Conservation (phyloP, 1,140 invertebrate species). For the Pemphigus obesinymphae region DNA sequence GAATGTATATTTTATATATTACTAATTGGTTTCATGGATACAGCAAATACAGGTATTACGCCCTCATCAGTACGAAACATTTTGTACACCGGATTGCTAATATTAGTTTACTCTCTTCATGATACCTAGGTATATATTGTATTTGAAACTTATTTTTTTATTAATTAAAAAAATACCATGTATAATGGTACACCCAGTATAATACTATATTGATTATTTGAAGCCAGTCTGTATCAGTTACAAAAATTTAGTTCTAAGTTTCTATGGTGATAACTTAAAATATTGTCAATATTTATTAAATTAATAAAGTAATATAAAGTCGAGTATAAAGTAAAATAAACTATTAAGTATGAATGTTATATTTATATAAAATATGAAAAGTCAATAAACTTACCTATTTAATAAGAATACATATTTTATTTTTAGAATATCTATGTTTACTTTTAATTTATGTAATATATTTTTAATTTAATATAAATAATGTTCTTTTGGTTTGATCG, state of each 20-base stretch:
- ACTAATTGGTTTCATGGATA: no score
- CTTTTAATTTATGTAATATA: background rate
- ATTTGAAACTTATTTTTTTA: background rate
- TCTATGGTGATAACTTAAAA: slow-evolving; percentile 25
- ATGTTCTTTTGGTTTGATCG: slow-evolving; percentile 36
- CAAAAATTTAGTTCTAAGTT: background rate
- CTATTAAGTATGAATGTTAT: background rate
- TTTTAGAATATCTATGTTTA: background rate
- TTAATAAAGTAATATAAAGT: no score
- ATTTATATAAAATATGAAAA: background rate
- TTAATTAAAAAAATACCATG: background rate
- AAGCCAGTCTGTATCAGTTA: background rate
- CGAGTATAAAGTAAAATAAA: no score
- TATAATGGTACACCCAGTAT: background rate
- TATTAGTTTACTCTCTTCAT: no score
- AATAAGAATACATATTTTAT: background rate
- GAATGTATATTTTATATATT: no score
- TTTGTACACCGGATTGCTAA: no score
- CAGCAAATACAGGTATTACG: background rate
- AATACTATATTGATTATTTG: background rate
- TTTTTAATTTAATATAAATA: no score
- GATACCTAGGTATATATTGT: no score
- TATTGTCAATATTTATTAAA: background rate
- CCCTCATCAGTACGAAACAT: background rate
- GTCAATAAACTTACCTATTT: background rate